These are phyloP conservation scores for Aporrectodea caliginosa DNA, from an alignment of 1,140 invertebrate species.

Conservation along the genomic window DNA sequence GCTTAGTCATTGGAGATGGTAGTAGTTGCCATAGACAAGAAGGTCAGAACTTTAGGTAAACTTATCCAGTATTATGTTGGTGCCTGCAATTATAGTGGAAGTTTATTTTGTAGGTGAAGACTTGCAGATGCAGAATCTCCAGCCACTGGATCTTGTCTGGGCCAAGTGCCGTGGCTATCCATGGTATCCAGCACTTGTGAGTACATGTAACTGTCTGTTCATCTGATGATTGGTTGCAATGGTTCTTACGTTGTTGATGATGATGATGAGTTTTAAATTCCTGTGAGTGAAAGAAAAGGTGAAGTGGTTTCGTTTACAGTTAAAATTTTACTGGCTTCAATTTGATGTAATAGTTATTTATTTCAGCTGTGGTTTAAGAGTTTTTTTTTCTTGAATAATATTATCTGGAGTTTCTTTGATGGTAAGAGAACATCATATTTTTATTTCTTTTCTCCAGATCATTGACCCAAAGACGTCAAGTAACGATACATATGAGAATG, in stretches of 20 bases:
- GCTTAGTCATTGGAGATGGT: no score
- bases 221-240: background rate
- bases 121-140: constrained; percentile 55
- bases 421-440: background rate
- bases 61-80: no score
- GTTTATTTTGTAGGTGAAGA: background rate
- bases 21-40: no score
- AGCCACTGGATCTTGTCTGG: constrained; percentile 89
- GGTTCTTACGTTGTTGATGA: no score
- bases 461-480: constrained; percentile 90
- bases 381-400: no score
- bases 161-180: constrained; percentile 93
- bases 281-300: no score
- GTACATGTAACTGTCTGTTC: constrained; percentile 31
- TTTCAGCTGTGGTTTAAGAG: no score
- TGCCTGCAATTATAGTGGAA: no score
- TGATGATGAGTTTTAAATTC: no score
- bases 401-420: background rate
- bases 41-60: constrained; percentile 2
- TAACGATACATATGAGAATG: constrained; percentile 81
- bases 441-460: constrained; percentile 60
- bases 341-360: no score
- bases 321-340: no score
- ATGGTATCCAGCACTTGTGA: constrained; percentile 86
- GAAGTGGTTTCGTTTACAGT: no score